Evolutionary conservation across 2,888 invertebrate genomes (phyloP), one percentile per base, ranked within the genome.

Genomic region (Miltochrista miniata): DNA sequence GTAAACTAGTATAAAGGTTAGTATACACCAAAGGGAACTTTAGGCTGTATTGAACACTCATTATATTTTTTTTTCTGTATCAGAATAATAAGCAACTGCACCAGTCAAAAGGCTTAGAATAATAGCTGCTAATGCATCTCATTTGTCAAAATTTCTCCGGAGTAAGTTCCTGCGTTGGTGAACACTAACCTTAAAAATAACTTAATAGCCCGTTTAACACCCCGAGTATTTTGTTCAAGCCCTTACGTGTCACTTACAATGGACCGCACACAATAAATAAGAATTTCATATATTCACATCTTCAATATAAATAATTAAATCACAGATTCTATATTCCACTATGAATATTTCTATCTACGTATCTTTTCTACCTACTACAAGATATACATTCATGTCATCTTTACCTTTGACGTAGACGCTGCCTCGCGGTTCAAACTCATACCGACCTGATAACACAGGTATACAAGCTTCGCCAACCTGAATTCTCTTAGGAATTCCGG

Each of bases 351-450:
- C 66, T 72, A 70, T 59, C 81, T 86, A 87, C 57, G 73, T 71
- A 68, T 83, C 74, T 72, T 87, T 94, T 72, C 93, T 94, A 48
- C 90, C 90, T 55, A 93, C 88, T 39, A 95, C 92, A 51, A 98
- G 92, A 87, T 95, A 98, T 1, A 98, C 98, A 76, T 97, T 96
- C 98, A 98, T 98, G 76, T 97, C 93, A 79, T 98, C 98, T 89
- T 98, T 99, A 30, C 99, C 99, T 85, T 99, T 99, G 0, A 99
- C 98, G 74, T 96, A 98, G 33, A 99, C 97, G 72, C 96, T 95
- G 18, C 98, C 99, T 2, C 99, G 93, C n/a, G 95, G 96, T 75
- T 98, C 97, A 79, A 99, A 98, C 48, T 96, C 95, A 81, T 97
- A 99, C 68, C 93, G 92, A 12, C 93, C 92, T 33, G 94, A 92